A percentile compares a stretch with the other conserved stretches of the same genome.
Evolutionary conservation across 2,888 invertebrate genomes (phyloP).

Genomic region (Caenorhabditis sp.): DNA sequence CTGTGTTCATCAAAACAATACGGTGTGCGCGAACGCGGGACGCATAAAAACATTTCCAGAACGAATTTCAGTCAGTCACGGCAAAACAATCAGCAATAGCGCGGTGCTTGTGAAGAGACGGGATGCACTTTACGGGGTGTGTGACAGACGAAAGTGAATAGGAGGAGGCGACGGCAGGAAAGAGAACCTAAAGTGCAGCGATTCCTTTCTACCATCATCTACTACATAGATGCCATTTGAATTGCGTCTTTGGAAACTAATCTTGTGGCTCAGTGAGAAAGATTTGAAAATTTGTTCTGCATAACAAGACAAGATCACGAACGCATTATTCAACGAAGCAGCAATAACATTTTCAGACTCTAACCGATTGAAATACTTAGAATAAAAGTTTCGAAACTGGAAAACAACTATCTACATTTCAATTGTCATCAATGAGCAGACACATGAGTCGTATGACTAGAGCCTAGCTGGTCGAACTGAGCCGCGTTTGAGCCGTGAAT

Average conservation of each 20-base stretch:
- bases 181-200: background rate
- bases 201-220: too few species aligned
- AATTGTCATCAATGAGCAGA: background rate
- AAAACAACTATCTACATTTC: too few species aligned
- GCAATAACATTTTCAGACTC: too few species aligned
- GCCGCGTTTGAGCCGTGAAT: constrained; percentile 14
- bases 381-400: too few species aligned
- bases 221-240: too few species aligned
- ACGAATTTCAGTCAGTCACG: constrained; percentile 8
- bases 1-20: constrained; percentile 8
- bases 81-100: background rate
- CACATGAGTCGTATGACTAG: constrained; percentile 3
- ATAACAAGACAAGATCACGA: too few species aligned
- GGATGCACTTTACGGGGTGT: background rate
- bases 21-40: background rate
- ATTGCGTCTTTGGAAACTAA: too few species aligned
- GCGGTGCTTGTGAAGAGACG: background rate
- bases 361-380: too few species aligned
- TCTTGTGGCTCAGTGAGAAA: too few species aligned
- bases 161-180: background rate
- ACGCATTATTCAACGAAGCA: too few species aligned
- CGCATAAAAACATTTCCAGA: constrained; percentile 16
- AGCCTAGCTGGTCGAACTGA: constrained; percentile 1
- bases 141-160: constrained; percentile 1
- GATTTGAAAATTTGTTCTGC: too few species aligned